Percentiles rank a stretch among this genome's conserved stretches.
phyloP scores from a whole-genome alignment of 2,113 vertebrate species.

The Sinocyclocheilus maitianheensis region DNA sequence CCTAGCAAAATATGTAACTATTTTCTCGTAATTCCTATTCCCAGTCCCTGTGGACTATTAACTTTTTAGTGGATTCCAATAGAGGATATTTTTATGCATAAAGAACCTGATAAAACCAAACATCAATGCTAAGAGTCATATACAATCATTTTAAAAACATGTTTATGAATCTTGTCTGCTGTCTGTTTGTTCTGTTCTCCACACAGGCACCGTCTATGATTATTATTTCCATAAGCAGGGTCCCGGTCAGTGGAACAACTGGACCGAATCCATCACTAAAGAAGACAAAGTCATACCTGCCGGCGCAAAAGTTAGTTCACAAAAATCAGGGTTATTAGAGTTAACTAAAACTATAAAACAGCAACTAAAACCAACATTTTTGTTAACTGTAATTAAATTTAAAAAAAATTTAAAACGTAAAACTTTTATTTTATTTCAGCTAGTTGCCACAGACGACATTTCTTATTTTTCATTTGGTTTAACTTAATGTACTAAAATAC shows the following conservation, averaged over 20 bases:
- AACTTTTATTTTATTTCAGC: too few species aligned
- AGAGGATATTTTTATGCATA: not conserved
- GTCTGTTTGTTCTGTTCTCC: constrained; percentile 46
- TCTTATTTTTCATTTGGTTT: not conserved
- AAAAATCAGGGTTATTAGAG: not conserved
- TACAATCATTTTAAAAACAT: not conserved
- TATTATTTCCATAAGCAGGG: constrained; percentile 86
- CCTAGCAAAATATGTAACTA: not conserved
- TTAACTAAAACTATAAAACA: not conserved
- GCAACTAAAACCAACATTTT: not conserved
- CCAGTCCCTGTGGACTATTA: not conserved
- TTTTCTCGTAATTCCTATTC: not conserved
- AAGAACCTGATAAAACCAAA: not conserved
- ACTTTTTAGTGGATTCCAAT: not conserved
- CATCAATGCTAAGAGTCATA: not conserved
- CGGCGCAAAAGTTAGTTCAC: constrained; percentile 77
- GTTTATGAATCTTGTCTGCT: not conserved
- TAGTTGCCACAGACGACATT: not conserved
- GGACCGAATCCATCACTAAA: constrained; percentile 84
- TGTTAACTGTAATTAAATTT: not conserved
- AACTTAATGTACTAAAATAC: not conserved
- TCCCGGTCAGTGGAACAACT: constrained; percentile 82
- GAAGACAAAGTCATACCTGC: constrained; percentile 78
- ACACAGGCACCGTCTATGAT: constrained; percentile 86
- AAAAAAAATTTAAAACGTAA: too few species aligned